Base-by-base conservation (phyloP, 2,113 vertebrate genomes). In the Pithys albifrons region DNA sequence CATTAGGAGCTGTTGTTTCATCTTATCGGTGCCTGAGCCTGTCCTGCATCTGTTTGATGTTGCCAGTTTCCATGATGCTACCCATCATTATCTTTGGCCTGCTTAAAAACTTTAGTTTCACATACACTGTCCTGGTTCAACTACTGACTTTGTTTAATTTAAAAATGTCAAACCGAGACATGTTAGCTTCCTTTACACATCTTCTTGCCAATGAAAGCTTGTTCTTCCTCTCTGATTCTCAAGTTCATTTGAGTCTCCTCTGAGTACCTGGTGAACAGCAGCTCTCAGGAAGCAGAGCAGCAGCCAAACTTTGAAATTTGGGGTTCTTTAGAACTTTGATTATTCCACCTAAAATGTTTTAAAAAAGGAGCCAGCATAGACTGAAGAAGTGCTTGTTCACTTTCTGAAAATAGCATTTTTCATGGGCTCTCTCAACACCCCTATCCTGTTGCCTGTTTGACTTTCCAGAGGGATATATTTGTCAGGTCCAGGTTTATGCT, bases 91-190 rank as follows among this genome's bases (percentile, higher is more conserved):
- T 17, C 2, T 89, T 69, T 20, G 54, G 20, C 41, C 19, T 85
- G 19, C 45, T 25, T 61, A 11, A 41, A 64, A 43, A 4, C 6
- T 77, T 23, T 71, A 27, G 17, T 59, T 85, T 77, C 19, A 46
- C 17, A 65, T 95, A 57, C 0, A 28, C 6, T 57, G 24, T 57
- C 57, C 19, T 88, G 5, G 37, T 81, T 86, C 80, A 65, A 6
- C 67, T 91, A 25, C 23, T 87, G 45, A 10, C 13, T 58, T 89
- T 81, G 43, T 74, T 95, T 69, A 85, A 51, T 77, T 89, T 89
- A 24, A 45, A 93, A 74, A 49, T 51, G 28, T 76, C 51, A 59
- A 37, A 67, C 46, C 74, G 61, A 86, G 24, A 22, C 51, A 31
- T 45, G 70, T 1, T 79, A 25, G 29, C 52, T 91, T 95, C 46